These are phyloP conservation scores for Regulus satrapa DNA, from an alignment of 2,113 vertebrate species.

Conservation along the genomic window DNA sequence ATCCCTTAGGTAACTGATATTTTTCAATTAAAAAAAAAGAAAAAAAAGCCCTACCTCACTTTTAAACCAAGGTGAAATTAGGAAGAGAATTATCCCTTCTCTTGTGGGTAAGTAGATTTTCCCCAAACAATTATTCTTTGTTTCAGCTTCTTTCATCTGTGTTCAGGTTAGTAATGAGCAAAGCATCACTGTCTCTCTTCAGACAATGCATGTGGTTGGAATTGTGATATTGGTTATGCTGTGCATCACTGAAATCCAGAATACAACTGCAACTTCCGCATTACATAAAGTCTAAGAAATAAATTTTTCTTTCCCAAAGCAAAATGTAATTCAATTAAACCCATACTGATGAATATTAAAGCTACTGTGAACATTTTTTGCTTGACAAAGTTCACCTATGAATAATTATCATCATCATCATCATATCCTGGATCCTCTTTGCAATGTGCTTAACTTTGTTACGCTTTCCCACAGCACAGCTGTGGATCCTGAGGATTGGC, in stretches of 20 bases:
- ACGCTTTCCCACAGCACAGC: not conserved
- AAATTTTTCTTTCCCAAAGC: not conserved
- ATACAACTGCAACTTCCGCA: not conserved
- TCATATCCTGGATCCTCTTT: not conserved
- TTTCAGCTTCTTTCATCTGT: constrained; percentile 16
- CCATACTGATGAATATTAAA: not conserved
- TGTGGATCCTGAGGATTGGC: not conserved
- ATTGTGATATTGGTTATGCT: not conserved
- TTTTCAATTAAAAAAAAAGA: constrained; percentile 8
- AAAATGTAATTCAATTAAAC: constrained; percentile 9
- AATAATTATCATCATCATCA: no score
- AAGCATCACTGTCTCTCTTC: not conserved
- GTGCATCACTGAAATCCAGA: not conserved
- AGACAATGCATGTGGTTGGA: not conserved
- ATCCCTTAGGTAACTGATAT: not conserved
- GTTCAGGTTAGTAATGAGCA: constrained; percentile 6
- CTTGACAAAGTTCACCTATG: not conserved
- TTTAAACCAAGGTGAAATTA: constrained; percentile 21
- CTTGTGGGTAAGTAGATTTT: not conserved
- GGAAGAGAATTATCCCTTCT: not conserved
- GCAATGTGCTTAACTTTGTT: not conserved
- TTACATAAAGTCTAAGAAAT: constrained; percentile 28
- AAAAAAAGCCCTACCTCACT: not conserved
- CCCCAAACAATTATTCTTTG: constrained; percentile 46
- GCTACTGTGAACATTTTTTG: not conserved